These are phyloP conservation scores for Stegostoma tigrinum DNA, from an alignment of 2,113 vertebrate genomes.

Conservation along the genomic window DNA sequence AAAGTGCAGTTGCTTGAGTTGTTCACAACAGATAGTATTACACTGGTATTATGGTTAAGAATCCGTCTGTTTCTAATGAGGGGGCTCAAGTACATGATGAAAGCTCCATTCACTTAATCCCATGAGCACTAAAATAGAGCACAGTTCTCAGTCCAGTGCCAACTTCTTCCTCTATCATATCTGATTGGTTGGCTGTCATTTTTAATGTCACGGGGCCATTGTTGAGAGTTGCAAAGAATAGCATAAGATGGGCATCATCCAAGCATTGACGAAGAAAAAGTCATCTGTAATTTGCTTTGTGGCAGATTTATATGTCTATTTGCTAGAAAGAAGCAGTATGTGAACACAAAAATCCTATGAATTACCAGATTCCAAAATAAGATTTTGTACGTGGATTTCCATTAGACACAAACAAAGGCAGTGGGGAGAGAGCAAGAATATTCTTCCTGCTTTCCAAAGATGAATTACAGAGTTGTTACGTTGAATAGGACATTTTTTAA, in stretches of 20 bases:
- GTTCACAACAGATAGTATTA: constrained; percentile 22
- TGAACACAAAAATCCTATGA: neutral
- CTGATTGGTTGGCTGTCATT: constrained; percentile 3
- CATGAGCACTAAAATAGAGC: constrained; percentile 29
- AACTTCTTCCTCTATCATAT: neutral
- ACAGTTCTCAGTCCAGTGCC: constrained; percentile 10
- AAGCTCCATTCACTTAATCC: constrained; percentile 31
- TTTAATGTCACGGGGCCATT: constrained; percentile 19
- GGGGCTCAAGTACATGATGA: constrained; percentile 14
- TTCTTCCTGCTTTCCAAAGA: neutral
- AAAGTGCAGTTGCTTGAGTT: constrained; percentile 21
- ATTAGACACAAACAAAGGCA: neutral
- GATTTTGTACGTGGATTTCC: neutral
- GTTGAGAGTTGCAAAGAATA: neutral
- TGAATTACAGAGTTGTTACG: neutral
- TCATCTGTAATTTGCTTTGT: constrained; percentile 7
- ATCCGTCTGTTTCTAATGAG: constrained; percentile 23
- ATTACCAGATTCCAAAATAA: neutral
- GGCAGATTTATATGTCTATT: neutral
- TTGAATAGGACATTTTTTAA: neutral
- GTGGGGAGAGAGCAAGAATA: too few species aligned
- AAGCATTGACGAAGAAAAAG: neutral
- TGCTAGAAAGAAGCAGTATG: neutral
- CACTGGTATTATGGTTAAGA: constrained; percentile 28
- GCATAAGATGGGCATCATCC: neutral